Conservation (phyloP, 2,797 vertebrate genomes). For the Halcyon smyrnensis region DNA sequence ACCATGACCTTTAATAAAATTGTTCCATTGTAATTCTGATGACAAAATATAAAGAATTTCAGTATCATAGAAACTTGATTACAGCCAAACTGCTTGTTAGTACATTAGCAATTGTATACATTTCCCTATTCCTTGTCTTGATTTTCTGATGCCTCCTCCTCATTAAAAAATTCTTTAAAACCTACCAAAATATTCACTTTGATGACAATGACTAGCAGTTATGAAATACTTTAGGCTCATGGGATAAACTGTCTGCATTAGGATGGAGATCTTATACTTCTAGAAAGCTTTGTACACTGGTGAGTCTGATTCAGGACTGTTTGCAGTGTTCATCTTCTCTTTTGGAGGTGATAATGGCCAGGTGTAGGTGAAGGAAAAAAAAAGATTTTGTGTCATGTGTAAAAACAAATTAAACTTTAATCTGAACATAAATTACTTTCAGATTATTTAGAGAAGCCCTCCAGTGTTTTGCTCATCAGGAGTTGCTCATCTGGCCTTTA, state of each 20-base stretch:
- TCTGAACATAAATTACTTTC: neutral
- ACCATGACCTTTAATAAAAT: neutral
- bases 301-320: accelerated
- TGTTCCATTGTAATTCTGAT: neutral
- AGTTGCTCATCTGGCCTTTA: neutral
- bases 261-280: neutral
- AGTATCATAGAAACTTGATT: neutral
- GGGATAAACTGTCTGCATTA: neutral
- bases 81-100: neutral
- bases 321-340: neutral
- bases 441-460: neutral
- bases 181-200: neutral
- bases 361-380: neutral
- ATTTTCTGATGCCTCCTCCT: neutral
- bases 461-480: neutral
- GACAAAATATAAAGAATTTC: neutral
- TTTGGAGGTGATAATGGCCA: neutral
- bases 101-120: neutral
- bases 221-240: neutral
- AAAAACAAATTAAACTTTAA: neutral
- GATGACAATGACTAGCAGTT: neutral
- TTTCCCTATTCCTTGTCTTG: neutral
- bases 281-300: neutral
- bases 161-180: neutral
- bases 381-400: neutral